Evolutionary conservation across 2,797 vertebrate species (phyloP), one percentile per base, ranked within the genome.

Genomic region (Coreius guichenoti): DNA sequence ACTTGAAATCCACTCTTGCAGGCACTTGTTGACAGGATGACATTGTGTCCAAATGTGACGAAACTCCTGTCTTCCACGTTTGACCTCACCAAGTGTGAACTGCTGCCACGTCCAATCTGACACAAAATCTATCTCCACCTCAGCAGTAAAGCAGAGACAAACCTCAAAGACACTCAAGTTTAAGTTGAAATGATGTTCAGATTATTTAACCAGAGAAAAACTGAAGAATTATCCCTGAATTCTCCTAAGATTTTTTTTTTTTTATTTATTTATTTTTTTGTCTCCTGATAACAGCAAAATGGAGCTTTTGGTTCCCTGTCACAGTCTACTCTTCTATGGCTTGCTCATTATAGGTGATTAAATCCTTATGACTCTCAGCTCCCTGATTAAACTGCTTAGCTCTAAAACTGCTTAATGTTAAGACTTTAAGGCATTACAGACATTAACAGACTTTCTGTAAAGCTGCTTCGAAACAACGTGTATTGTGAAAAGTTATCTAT

Each of bases 331-430:
- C n/a, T 79, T 5, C n/a, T 9, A n/a, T 61, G 76, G 76, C 8
- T 45, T 29, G n/a, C 11, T 65, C 8, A 19, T 4, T 4, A 51
- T 19, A 19, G 8, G 5, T 12, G 56, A 65, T 79, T 45, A 65
- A 79, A 47, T 79, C 58, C 13, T 45, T 63, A 78, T 5, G 16
- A 43, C 39, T 79, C 33, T 61, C 49, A 79, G 39, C 16, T 56
- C 11, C n/a, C 9, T 31, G 8, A 63, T 45, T 45, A 45, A 79
- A 29, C 74, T 58, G 8, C 31, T 77, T 58, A 9, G 23, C 56
- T 19, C 36, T 31, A 51, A 74, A 74, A 51, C 16, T 8, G 47
- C 26, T 51, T 19, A 75, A 36, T n/a, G 51, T n/a, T 9, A 12
- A 19, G 45, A 58, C 23, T 58, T 43, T n/a, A 58, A 8, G 39